Conservation (phyloP, 92 coral and sea anemone genomes). For the Parazoanthus atlanticus region DNA sequence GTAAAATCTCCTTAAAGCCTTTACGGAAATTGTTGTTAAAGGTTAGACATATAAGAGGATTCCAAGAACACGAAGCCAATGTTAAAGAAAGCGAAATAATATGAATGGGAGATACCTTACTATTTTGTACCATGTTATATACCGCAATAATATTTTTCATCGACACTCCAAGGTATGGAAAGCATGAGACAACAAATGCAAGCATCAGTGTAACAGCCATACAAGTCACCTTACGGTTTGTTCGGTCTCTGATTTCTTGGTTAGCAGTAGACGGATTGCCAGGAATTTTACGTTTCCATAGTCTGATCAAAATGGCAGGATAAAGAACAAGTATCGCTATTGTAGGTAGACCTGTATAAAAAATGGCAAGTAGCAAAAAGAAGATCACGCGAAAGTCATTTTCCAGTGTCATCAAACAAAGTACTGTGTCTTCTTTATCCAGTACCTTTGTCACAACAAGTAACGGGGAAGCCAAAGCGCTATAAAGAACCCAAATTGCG, state of each 20-base stretch:
- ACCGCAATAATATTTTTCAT: neutral
- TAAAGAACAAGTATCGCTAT: neutral
- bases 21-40: conserved; percentile 1
- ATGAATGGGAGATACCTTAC: neutral
- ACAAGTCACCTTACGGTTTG: neutral
- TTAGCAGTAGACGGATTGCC: neutral
- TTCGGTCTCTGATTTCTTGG: neutral
- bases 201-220: neutral
- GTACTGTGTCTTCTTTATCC: too few species aligned
- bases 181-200: neutral
- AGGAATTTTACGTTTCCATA: neutral
- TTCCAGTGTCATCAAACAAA: too few species aligned
- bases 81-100: neutral
- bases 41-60: too few species aligned
- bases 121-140: neutral
- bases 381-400: too few species aligned
- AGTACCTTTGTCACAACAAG: too few species aligned
- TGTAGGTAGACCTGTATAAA: neutral
- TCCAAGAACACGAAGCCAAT: neutral
- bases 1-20: neutral
- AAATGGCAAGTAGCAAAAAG: too few species aligned
- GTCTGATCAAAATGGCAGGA: neutral
- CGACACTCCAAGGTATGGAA: neutral
- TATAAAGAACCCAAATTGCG: too few species aligned
- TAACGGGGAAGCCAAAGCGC: too few species aligned